Evolutionary conservation across 2,113 vertebrate species (phyloP).

Genomic region (Poeciliopsis prolifica): DNA sequence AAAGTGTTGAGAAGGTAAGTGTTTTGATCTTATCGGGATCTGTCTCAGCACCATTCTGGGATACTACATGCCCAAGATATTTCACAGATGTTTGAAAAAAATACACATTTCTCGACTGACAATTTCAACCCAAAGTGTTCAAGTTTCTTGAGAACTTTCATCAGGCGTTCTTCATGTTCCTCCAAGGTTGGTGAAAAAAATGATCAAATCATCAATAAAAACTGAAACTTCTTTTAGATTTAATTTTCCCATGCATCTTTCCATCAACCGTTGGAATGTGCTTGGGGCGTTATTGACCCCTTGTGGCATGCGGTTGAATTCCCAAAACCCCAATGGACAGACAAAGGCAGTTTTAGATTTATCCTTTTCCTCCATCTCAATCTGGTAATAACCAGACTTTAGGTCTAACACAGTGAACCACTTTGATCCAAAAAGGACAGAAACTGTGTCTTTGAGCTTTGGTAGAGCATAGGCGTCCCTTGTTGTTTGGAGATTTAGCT

Average conservation of each 20-base stretch:
- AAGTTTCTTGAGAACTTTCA: not conserved
- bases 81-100: not conserved
- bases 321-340: not conserved
- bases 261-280: not conserved
- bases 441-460: not conserved
- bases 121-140: not conserved
- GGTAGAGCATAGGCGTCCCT: not conserved
- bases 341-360: not conserved
- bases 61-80: not conserved
- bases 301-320: not conserved
- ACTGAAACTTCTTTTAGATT: not conserved
- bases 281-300: not conserved
- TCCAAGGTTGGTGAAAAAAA: not conserved
- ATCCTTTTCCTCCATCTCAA: not conserved
- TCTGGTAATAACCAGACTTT: not conserved
- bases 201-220: not conserved
- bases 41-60: not conserved
- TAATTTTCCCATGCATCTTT: not conserved
- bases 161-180: not conserved
- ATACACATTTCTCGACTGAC: not conserved
- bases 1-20: not conserved
- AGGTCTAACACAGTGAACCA: not conserved
- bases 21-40: not conserved
- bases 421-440: not conserved
- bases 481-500: not conserved